Base-by-base conservation (phyloP, 2,797 vertebrate species). In the Betta splendens region DNA sequence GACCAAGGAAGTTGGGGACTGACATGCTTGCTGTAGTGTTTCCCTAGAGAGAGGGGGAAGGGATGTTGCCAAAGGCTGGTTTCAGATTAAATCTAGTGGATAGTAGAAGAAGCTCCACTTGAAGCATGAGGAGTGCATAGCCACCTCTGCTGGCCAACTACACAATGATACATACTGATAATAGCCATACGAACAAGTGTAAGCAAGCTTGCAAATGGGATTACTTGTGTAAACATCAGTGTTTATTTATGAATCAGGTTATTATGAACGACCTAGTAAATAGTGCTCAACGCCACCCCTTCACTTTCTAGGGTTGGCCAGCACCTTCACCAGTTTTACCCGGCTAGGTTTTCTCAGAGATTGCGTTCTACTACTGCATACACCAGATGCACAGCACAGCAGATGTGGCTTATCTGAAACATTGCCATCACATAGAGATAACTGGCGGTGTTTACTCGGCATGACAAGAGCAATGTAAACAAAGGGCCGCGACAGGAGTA, bases 401-500 rank as follows among this genome's bases (percentile, higher is more conserved):
- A 79, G 71, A 81, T 75, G 62, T 66, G 51, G 67, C 52, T 84
- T 84, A 79, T 82, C 79, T 17, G 58, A 80, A 40, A 80, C 63
- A 67, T 52, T 63, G 70, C 70, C 69, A 69, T 75, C 52, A 28
- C 48, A 26, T 39, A 26, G 43, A 63, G 71, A 86, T 85, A 81
- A 76, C 75, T 28, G 61, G 26, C 5, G 16, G 40, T 74, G 80
- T 83, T 83, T 81, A 80, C 73, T 59, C 69, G 61, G 72, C 37
- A 49, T 79, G 70, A 77, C 74, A 73, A 75, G 72, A 81, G 64
- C 60, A 75, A 80, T 75, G 74, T 73, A 74, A 83, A 73, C 70
- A 72, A 42, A 71, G 66, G 53, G 18, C 72, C 65, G 51, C 37
- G 28, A 46, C 63, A 71, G 43, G 23, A 53, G 52, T 52, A 80